Evolutionary conservation across 2,797 vertebrate species (phyloP).

Genomic region (Echeneis naucrates): DNA sequence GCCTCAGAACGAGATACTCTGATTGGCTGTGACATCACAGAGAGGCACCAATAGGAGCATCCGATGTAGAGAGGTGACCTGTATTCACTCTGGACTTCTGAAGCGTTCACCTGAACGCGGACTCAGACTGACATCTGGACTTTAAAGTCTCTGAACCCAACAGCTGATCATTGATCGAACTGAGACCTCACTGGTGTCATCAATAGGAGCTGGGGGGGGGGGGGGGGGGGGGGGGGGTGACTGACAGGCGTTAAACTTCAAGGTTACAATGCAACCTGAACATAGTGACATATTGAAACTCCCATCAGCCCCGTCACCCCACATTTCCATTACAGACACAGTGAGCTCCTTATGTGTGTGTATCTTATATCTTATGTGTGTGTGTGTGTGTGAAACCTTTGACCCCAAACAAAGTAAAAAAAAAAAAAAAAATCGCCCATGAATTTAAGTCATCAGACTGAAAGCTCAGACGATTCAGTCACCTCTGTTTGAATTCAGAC

Average conservation of each 20-base stretch:
- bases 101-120: no score
- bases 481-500: slow-evolving; percentile 13
- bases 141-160: no score
- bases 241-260: slow-evolving; percentile 38
- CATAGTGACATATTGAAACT: slow-evolving; percentile 45
- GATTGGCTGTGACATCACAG: no score
- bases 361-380: no score
- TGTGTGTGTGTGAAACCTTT: slow-evolving; percentile 13
- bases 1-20: no score
- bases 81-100: no score
- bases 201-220: slow-evolving; percentile 6
- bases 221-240: not conserved
- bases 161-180: no score
- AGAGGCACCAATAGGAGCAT: no score
- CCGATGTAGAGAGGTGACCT: no score
- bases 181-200: no score
- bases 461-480: not conserved
- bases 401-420: slow-evolving; percentile 45
- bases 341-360: slow-evolving; percentile 56
- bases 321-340: slow-evolving; percentile 66
- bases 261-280: slow-evolving; percentile 42
- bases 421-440: slow-evolving; percentile 45
- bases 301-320: slow-evolving; percentile 54
- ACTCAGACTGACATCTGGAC: no score
- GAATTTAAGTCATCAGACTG: slow-evolving; percentile 31